Evolutionary conservation across 23 tunicate genomes (phyloP).

Genomic region (Halocynthia roretzi): DNA sequence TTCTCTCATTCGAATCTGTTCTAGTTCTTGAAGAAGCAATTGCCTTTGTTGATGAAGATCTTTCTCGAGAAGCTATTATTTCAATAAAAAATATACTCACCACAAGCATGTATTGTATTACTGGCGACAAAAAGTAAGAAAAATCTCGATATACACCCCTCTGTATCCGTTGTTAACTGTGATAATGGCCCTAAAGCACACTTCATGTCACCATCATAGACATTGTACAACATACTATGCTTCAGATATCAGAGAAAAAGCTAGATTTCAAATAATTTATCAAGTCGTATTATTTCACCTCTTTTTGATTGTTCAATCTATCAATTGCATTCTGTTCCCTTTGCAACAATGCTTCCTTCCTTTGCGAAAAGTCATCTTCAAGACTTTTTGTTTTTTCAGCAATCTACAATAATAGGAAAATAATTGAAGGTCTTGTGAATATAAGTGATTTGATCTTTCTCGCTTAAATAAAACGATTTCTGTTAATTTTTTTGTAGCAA

Average conservation of each 20-base stretch:
- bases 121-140: no score
- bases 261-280: no score
- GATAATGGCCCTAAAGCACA: no score
- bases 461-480: neutral
- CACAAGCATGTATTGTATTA: no score
- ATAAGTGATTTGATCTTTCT: conserved; percentile 4
- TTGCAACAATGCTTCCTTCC: conserved; percentile 26
- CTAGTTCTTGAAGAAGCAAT: conserved; percentile 51
- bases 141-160: no score
- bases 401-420: conserved; percentile 22
- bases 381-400: conserved; percentile 28
- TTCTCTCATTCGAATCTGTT: conserved; percentile 56
- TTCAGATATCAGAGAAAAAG: neutral
- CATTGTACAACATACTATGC: no score
- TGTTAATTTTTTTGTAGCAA: neutral
- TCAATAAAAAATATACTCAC: no score
- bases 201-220: no score
- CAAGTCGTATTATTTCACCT: conserved; percentile 14
- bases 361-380: conserved; percentile 53
- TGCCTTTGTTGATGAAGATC: conserved; percentile 88
- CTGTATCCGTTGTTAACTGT: no score
- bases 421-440: neutral
- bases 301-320: conserved; percentile 61
- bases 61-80: conserved; percentile 25
- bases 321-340: conserved; percentile 72